phyloP scores from a whole-genome alignment of 2,113 vertebrate species.

The Clarias batrachus region DNA sequence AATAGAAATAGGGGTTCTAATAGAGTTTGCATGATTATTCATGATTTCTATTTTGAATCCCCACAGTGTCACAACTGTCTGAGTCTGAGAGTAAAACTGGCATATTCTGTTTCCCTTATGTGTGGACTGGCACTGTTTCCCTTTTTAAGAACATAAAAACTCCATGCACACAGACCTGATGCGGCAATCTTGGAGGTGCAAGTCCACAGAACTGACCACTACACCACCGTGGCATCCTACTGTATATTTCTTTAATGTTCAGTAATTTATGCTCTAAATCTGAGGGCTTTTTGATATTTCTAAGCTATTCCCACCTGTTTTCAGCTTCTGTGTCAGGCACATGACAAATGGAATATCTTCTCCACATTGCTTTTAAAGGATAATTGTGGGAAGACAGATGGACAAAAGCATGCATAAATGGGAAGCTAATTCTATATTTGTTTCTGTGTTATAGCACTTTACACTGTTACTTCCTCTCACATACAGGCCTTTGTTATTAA shows the following conservation, averaged over 20 bases:
- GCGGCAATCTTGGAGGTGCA: too few relatives aligned
- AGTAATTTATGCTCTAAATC: neutral
- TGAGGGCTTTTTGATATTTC: neutral
- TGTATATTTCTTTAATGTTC: neutral
- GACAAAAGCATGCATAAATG: neutral
- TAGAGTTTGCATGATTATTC: neutral
- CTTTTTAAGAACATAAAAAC: too few relatives aligned
- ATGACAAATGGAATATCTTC: neutral
- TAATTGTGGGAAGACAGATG: neutral
- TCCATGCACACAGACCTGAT: too few relatives aligned
- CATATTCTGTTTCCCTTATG: neutral
- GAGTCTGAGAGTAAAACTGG: neutral
- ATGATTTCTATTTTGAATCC: neutral
- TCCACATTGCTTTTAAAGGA: too few relatives aligned
- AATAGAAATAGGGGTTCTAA: neutral
- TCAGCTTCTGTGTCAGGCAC: neutral
- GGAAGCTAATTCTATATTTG: neutral
- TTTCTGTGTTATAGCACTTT: neutral
- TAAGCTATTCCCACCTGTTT: neutral
- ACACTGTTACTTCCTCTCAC: neutral
- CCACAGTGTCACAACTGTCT: neutral
- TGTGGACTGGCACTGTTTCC: neutral
- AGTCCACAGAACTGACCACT: too few relatives aligned
- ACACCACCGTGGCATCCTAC: too few relatives aligned
- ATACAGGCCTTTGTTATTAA: neutral